Base-by-base conservation (phyloP, 2,888 invertebrate species). In the Meteorus colon region DNA sequence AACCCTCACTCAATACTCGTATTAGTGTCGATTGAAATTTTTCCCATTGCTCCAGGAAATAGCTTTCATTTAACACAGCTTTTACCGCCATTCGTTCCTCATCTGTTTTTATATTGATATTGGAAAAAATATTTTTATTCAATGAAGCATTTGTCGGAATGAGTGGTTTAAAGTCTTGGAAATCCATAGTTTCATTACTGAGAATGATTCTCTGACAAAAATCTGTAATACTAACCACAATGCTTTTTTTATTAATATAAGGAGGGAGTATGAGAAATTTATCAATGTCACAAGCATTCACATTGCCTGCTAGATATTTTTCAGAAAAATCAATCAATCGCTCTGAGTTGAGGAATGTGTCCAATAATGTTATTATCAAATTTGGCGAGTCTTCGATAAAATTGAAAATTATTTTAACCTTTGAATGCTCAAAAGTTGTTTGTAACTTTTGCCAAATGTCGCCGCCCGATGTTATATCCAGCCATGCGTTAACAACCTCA, bases 341-440 rank as follows among this genome's bases (percentile, higher is more conserved):
- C 29, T 88, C 87, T 6, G 86, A 85, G 75, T 81, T 83, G n/a
- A 86, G 76, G 77, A 88, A 87, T 14, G 88, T 88, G 65, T 88
- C 85, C 45, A 84, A 76, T 4, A 77, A 75, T 34, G 86, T 85
- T 29, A 88, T 74, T 8, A 81, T 68, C 34, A 88, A 79, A 79
- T 86, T 87, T 16, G 88, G 88, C 37, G 82, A 72, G 60, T 88
- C 87, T 60, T 88, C 88, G 14, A 84, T 75, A 16, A 88, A 77
- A 16, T 81, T 84, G 19, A 88, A 78, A 5, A 86, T 8, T 0
- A 85, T 79, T 69, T 83, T 83, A 31, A 86, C 72, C 59, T 79
- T 82, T 4, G 87, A 84, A n/a, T 73, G 79, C 31, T 88, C 86
- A 73, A 86, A 84, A 12, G 80, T 79, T 8, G 71, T 72, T 4